Evolutionary conservation across 2,797 vertebrate species (phyloP).

Genomic region (Bufotes viridis): DNA sequence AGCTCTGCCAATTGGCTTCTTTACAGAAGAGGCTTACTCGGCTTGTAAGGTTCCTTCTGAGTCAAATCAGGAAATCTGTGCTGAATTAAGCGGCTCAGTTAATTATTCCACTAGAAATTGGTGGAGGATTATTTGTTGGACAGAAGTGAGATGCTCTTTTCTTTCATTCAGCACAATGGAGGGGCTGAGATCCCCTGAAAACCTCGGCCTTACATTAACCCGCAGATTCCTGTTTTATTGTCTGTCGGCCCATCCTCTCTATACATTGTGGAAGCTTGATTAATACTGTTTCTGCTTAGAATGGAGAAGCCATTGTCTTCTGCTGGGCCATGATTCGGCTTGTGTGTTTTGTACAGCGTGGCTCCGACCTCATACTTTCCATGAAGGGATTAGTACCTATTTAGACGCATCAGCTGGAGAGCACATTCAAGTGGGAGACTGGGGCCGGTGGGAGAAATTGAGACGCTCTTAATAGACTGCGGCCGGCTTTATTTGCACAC

Average conservation of each 20-base stretch:
- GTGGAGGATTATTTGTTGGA: conserved; percentile 50
- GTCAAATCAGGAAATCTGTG: conserved; percentile 65
- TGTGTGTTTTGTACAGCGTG: conserved; percentile 30
- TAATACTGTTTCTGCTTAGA: conserved; percentile 28
- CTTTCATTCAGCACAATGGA: conserved; percentile 38
- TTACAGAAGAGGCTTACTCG: conserved; percentile 67
- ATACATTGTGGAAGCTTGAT: conserved; percentile 17
- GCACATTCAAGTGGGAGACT: conserved; percentile 20
- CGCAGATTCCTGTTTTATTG: conserved; percentile 21
- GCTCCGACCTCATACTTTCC: background rate
- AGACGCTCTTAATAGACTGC: conserved; percentile 14
- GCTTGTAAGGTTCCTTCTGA: conserved; percentile 67
- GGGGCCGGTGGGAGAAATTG: background rate
- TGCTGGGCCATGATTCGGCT: conserved; percentile 1
- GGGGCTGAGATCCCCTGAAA: conserved; percentile 35
- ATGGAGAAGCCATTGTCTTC: conserved; percentile 28
- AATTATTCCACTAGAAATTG: conserved; percentile 60
- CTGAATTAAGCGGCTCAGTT: conserved; percentile 60
- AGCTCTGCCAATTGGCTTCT: conserved; percentile 64
- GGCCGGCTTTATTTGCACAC: conserved; percentile 14
- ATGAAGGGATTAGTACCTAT: conserved; percentile 16
- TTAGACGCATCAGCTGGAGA: conserved; percentile 1
- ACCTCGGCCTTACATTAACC: conserved; percentile 36
- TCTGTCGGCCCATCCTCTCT: conserved; percentile 3
- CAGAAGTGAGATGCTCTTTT: conserved; percentile 55